Base-by-base conservation (phyloP, 2,113 vertebrate genomes). In the Chaetodon trifascialis region DNA sequence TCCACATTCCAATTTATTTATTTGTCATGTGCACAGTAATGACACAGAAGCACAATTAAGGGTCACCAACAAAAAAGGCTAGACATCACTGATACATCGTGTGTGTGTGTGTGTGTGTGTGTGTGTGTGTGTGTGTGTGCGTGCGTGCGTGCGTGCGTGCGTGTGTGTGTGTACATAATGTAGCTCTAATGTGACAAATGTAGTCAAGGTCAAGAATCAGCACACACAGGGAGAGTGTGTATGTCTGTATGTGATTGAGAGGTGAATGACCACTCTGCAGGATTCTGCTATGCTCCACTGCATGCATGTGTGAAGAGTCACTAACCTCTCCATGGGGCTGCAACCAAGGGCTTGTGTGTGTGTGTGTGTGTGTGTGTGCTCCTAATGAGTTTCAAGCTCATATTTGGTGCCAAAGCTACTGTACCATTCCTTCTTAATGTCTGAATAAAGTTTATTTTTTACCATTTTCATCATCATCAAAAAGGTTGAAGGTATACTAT, bases 271-370 rank as follows among this genome's bases (percentile, higher is more conserved):
- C 51, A 23, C 77, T 69, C 72, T 49, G 60, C 76, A 76, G 51
- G 80, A 66, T 49, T 19, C 59, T 46, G 42, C 71, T 79, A 36
- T 67, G 71, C 76, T 83, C 76, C 72, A 72, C 80, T 73, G 85
- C 76, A 63, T 76, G 72, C 62, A 47, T 62, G 76, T 76, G 71
- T 76, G 64, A 72, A 55, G 71, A 83, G 80, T 83, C 76, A 60
- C 76, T 86, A 54, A 83, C 71, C 80, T 71, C 75, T 86, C 66
- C 38, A 79, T 25, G 1, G 75, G 80, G 44, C 25, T 65, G 59
- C 49, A 70, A 70, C 51, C 34, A 23, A 34, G 69, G 62, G 5
- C n/a, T 40, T 47, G 70, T 59, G 60, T 44, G 55, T 40, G 21
- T 47, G 14, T 21, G 4, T 54, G 42, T 46, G 44, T 40, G 7